phyloP scores from a whole-genome alignment of 2,888 invertebrate genomes.

The Protonemura montana region DNA sequence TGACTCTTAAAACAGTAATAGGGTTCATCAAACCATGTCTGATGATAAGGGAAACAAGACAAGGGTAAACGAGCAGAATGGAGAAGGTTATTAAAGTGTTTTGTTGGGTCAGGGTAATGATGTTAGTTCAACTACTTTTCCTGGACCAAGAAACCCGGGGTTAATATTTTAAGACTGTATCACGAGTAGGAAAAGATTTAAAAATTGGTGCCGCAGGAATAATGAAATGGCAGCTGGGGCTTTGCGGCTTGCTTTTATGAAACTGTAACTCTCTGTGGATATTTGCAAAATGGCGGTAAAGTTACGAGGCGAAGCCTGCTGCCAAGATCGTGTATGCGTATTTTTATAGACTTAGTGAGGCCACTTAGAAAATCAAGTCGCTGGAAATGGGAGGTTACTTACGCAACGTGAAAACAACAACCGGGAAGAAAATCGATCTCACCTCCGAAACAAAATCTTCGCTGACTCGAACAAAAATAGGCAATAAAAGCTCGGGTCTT shows the following conservation, averaged over 20 bases:
- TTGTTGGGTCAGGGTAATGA: conserved; percentile 37
- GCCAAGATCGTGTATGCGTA: not conserved
- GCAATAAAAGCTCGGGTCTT: not conserved
- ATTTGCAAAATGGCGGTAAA: not conserved
- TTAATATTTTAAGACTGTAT: conserved; percentile 27
- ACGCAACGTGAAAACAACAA: not conserved
- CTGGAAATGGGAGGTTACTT: not conserved
- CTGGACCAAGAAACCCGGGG: not conserved
- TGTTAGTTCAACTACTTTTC: conserved; percentile 30
- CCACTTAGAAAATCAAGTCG: not conserved
- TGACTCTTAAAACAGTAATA: conserved; percentile 4
- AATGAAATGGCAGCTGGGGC: conserved; percentile 21
- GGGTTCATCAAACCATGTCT: conserved; percentile 27
- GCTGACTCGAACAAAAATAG: not conserved
- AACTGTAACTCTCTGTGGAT: not conserved
- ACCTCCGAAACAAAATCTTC: not conserved
- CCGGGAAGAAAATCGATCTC: not conserved
- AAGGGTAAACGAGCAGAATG: conserved; percentile 10
- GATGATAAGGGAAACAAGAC: conserved; percentile 12
- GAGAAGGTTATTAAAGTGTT: conserved; percentile 32
- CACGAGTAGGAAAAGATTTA: not conserved
- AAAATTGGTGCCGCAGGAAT: not conserved
- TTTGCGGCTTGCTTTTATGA: not conserved
- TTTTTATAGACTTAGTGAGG: not conserved
- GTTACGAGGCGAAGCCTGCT: not conserved